A percentile compares a stretch with the other conserved stretches of the same genome.
Evolutionary conservation across 2,797 vertebrate species (phyloP).

Genomic region (Merluccius polli): DNA sequence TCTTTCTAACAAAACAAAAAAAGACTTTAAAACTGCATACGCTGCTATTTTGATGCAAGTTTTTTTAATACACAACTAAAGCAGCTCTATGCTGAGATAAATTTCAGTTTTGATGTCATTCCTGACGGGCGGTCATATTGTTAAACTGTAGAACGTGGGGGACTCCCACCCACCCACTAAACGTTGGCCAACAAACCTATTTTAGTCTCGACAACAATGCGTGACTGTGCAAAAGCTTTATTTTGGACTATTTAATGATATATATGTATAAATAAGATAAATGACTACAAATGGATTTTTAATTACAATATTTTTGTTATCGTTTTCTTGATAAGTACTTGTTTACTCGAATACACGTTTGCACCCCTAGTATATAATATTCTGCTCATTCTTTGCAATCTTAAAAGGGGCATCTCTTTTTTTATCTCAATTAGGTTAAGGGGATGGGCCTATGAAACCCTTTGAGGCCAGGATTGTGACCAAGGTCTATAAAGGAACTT

Average conservation of each 20-base stretch:
- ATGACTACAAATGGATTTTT: too few relatives aligned
- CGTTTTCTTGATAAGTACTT: too few relatives aligned
- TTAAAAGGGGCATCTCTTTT: too few relatives aligned
- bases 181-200: not conserved
- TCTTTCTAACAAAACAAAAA: not conserved
- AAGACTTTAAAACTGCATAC: too few relatives aligned
- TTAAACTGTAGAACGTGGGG: not conserved
- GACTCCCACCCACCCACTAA: not conserved
- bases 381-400: too few relatives aligned
- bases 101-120: not conserved
- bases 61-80: not conserved
- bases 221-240: not conserved
- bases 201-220: not conserved
- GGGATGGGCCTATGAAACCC: not conserved
- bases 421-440: too few relatives aligned
- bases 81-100: not conserved
- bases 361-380: too few relatives aligned
- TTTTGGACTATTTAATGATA: not conserved
- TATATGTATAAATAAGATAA: not conserved
- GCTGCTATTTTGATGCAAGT: too few relatives aligned
- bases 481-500: not conserved
- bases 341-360: too few relatives aligned
- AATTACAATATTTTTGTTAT: too few relatives aligned
- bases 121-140: not conserved
- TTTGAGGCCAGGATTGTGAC: not conserved